Percentiles rank a stretch among this genome's conserved stretches.
Evolutionary conservation across 23 tunicate species (phyloP).

Genomic region (Ciona savignyi): DNA sequence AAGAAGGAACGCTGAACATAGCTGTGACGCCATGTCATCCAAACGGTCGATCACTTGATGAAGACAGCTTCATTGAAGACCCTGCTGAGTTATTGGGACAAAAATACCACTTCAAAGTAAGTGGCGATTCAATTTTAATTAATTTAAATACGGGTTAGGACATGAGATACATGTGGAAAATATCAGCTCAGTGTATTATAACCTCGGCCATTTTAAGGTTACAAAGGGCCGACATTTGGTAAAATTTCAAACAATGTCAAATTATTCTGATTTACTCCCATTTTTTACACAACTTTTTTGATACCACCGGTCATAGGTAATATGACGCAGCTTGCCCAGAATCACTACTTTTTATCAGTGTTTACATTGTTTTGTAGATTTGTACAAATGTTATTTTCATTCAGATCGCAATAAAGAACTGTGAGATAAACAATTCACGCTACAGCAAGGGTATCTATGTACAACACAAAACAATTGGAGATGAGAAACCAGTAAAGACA

Average conservation of each 20-base stretch:
- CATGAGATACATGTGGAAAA: too few relatives aligned
- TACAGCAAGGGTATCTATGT: conserved; percentile 82
- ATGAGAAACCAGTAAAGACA: conserved; percentile 35
- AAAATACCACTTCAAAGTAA: conserved; percentile 85
- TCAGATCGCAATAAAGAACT: conserved; percentile 33
- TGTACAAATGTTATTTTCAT: neutral
- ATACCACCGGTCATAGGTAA: too few relatives aligned
- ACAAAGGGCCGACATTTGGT: too few relatives aligned
- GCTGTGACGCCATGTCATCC: conserved; percentile 76
- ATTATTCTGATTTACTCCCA: too few relatives aligned
- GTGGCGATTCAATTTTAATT: neutral
- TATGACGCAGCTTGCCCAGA: neutral
- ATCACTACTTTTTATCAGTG: neutral
- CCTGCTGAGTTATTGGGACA: conserved; percentile 74
- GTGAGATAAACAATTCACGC: conserved; percentile 85
- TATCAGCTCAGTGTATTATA: too few relatives aligned
- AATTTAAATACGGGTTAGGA: too few relatives aligned
- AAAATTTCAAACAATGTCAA: too few relatives aligned
- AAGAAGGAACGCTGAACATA: conserved; percentile 71
- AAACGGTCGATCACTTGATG: conserved; percentile 86
- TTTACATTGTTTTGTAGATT: neutral
- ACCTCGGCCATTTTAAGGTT: neutral
- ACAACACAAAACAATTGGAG: conserved; percentile 56
- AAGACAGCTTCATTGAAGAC: conserved; percentile 89
- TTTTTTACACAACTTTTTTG: too few relatives aligned